Evolutionary conservation across 2,113 vertebrate genomes (phyloP).

Genomic region (Pleuronectes platessa): DNA sequence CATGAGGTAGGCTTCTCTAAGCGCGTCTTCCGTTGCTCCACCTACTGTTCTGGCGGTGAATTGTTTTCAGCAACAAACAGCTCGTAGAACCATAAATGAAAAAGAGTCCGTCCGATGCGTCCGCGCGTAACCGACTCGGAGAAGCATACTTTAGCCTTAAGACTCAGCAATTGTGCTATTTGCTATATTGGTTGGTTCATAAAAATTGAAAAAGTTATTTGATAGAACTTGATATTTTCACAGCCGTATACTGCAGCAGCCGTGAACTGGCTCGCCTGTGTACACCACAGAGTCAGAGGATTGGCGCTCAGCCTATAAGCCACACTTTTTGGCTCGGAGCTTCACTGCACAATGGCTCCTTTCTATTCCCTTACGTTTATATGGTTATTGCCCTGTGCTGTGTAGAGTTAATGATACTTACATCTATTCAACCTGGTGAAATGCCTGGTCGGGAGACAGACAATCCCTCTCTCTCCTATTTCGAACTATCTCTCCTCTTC

Average conservation of each 20-base stretch:
- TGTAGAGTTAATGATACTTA: conserved; percentile 47
- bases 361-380: conserved; percentile 33
- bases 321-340: conserved; percentile 25
- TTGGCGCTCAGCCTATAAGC: conserved; percentile 22
- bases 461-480: conserved; percentile 16
- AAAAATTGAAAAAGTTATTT: too few relatives aligned
- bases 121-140: too few relatives aligned
- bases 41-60: too few relatives aligned
- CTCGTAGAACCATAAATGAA: too few relatives aligned
- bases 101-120: too few relatives aligned
- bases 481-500: conserved; percentile 10
- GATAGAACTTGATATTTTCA: neutral
- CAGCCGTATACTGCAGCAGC: neutral
- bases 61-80: too few relatives aligned
- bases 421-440: conserved; percentile 49
- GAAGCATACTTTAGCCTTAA: too few relatives aligned
- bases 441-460: conserved; percentile 28
- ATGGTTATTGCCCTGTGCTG: conserved; percentile 32
- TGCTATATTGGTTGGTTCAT: too few relatives aligned
- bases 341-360: conserved; percentile 33
- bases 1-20: too few relatives aligned
- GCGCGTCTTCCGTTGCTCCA: too few relatives aligned
- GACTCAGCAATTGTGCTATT: too few relatives aligned
- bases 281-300: conserved; percentile 6
- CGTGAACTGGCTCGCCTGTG: neutral